phyloP scores from a whole-genome alignment of 2,113 vertebrate genomes.

The Regulus satrapa region DNA sequence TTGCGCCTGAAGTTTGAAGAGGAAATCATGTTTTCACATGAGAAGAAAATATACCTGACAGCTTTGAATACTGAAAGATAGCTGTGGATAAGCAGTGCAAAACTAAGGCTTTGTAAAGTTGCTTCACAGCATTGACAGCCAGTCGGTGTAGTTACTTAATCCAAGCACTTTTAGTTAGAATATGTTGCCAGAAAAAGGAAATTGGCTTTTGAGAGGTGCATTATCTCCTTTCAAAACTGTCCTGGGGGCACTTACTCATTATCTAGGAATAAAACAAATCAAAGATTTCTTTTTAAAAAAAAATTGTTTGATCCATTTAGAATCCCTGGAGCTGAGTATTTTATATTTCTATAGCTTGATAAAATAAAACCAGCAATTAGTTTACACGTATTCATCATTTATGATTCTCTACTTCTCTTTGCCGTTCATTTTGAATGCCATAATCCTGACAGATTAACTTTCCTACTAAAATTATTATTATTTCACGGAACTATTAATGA shows the following conservation, averaged over 20 bases:
- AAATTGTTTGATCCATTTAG: conserved; percentile 41
- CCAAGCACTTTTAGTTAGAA: neutral
- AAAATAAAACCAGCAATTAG: conserved; percentile 35
- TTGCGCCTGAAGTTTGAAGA: conserved; percentile 3
- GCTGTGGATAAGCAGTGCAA: neutral
- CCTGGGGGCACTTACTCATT: conserved; percentile 36
- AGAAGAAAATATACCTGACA: conserved; percentile 43
- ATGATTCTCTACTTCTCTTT: conserved; percentile 10
- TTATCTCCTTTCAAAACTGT: conserved; percentile 54
- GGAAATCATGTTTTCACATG: conserved; percentile 11
- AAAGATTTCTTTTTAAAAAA: conserved; percentile 37
- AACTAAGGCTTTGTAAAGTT: neutral
- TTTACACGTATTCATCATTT: conserved; percentile 28
- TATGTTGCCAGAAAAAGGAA: conserved; percentile 1
- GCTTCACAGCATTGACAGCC: conserved; percentile 35
- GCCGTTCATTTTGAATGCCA: conserved; percentile 3
- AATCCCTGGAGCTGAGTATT: conserved; percentile 28
- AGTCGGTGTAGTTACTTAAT: conserved; percentile 15
- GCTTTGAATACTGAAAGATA: neutral
- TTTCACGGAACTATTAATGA: conserved; percentile 52
- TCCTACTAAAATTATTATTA: neutral
- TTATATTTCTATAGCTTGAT: conserved; percentile 43
- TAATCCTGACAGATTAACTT: conserved; percentile 38
- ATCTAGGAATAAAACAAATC: conserved; percentile 54
- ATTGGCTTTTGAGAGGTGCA: conserved; percentile 20